Conservation (phyloP, 2,888 invertebrate species). For the Drosophila anceps region DNA sequence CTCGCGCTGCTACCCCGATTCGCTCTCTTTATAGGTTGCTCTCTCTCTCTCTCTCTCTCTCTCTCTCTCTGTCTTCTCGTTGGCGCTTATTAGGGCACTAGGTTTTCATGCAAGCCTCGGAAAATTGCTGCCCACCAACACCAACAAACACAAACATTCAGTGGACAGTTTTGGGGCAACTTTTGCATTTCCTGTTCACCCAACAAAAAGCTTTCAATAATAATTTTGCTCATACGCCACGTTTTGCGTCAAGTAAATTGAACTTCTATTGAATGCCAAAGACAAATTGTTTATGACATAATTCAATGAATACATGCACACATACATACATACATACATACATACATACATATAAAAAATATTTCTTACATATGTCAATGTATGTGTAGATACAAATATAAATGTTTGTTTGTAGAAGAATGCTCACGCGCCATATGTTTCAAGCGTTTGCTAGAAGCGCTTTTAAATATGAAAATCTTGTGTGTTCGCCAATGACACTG, state of each 20-base stretch:
- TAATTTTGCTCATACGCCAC: conserved; percentile 44
- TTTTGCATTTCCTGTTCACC: conserved; percentile 69
- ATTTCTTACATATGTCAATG: conserved; percentile 1
- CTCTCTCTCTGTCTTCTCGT: conserved; percentile 26
- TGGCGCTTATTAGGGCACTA: conserved; percentile 81
- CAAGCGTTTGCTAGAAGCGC: conserved; percentile 26
- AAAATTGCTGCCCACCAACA: conserved; percentile 61
- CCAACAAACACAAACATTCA: conserved; percentile 41
- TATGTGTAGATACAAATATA: not conserved
- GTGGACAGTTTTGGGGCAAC: conserved; percentile 62
- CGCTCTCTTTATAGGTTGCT: conserved; percentile 14
- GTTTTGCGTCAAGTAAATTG: conserved; percentile 62
- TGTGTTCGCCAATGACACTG: conserved; percentile 6
- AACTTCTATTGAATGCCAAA: conserved; percentile 58
- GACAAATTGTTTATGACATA: conserved; percentile 73
- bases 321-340: conserved; percentile 5
- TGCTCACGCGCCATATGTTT: conserved; percentile 63
- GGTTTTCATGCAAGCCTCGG: conserved; percentile 78
- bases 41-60: conserved; percentile 9
- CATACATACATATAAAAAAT: too few species aligned
- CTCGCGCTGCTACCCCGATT: conserved; percentile 19
- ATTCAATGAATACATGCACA: conserved; percentile 44
- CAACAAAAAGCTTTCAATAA: conserved; percentile 44
- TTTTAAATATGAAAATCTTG: conserved; percentile 42
- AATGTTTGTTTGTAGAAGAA: conserved; percentile 15